A percentile compares a stretch with the other conserved stretches of the same genome.
Conservation (phyloP, 1,140 invertebrate species). For the Cheumatopsyche charites region DNA sequence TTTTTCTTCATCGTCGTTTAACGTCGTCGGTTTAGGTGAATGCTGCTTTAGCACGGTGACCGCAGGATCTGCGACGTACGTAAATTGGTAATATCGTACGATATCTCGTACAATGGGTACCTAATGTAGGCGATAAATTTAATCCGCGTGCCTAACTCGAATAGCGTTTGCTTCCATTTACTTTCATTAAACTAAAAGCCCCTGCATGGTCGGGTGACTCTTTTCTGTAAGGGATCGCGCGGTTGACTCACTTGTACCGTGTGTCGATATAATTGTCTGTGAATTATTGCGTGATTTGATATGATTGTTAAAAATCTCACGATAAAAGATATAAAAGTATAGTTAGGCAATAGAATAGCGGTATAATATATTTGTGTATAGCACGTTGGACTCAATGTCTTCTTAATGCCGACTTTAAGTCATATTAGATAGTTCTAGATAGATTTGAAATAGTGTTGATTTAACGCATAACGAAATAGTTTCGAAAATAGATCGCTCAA, state of each 20-base stretch:
- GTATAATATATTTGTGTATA: no score
- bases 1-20: no score
- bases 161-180: slow-evolving; percentile 46
- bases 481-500: no score
- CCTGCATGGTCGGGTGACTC: neutral
- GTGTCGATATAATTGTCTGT: no score
- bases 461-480: no score
- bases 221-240: neutral
- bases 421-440: no score
- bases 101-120: slow-evolving; percentile 37
- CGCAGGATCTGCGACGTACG: slow-evolving; percentile 15
- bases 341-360: no score
- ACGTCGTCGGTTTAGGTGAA: no score
- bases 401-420: no score
- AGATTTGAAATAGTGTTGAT: no score
- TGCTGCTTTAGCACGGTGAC: neutral
- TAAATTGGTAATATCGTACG: slow-evolving; percentile 33
- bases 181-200: slow-evolving; percentile 48
- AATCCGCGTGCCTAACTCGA: slow-evolving; percentile 43
- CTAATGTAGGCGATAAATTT: slow-evolving; percentile 46
- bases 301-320: neutral
- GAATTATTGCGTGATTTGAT: neutral
- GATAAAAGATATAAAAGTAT: no score
- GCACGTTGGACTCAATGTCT: no score
- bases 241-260: neutral